Evolutionary conservation across 2,888 invertebrate species (phyloP), one percentile per base, ranked within the genome.

Genomic region (Glaucopsyche alexis): DNA sequence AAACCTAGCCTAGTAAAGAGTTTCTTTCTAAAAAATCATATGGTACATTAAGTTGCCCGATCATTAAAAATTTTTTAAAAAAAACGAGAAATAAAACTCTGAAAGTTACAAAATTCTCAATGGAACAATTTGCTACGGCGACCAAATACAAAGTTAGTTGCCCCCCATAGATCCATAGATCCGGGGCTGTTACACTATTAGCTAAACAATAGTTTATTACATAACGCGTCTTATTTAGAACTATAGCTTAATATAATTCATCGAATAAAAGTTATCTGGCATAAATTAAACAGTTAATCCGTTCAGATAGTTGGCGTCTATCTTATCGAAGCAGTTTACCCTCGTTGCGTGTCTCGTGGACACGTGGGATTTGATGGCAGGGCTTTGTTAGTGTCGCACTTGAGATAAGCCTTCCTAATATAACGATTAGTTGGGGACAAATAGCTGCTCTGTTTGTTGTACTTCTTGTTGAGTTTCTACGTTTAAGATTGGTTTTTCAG

Each of bases 331-430:
- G 74, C 75, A 78, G 79, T 78, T 76, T 78, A 77, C 78, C 77
- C 76, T 77, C 76, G 78, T 82, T 77, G 80, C 81, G 81, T 81
- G 81, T 78, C 77, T 72, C 71, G 76, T 76, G 77, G 78, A 78
- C 66, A 69, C 79, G 77, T 75, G 74, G 77, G 79, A 76, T 81
- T 81, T 81, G 81, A 82, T 82, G 81, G 76, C 75, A 76, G 76
- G 74, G 78, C 78, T 80, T 78, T 77, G 76, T 78, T 79, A 78
- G 82, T 82, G 81, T 82, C 80, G 81, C 77, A 80, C 82, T 79
- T 78, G 76, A 79, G 82, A 81, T 84, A 81, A 81, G 80, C 79
- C 77, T 77, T 79, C 80, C 79, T 80, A 77, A 78, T 78, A 79
- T 76, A 75, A 73, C 77, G 80, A 80, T 82, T 80, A 81, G 77